phyloP scores from a whole-genome alignment of 1,140 invertebrate genomes.

The Zophobas atratus region DNA sequence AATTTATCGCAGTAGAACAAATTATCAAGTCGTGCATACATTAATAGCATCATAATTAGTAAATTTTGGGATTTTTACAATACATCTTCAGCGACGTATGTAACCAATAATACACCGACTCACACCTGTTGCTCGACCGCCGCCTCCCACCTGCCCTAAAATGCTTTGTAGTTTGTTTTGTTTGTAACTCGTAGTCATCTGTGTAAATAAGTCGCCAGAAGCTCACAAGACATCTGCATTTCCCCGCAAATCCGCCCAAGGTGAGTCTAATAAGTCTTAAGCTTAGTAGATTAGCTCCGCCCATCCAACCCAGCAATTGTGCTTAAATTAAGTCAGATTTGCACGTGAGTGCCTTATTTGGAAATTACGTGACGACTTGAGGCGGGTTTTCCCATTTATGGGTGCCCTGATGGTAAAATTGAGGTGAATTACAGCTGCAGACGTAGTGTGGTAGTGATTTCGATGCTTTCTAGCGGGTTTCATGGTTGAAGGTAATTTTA shows the following conservation, averaged over 20 bases:
- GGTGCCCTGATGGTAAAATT: background rate
- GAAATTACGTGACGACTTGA: background rate
- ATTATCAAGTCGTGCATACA: no score
- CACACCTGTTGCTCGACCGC: conserved; percentile 20
- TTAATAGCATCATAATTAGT: no score
- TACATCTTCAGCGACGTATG: background rate
- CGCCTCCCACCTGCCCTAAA: background rate
- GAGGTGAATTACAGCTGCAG: background rate
- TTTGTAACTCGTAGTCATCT: background rate
- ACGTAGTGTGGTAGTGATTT: background rate
- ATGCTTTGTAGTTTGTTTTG: background rate
- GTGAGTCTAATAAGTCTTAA: background rate
- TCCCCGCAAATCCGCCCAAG: background rate
- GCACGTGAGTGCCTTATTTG: conserved; percentile 26
- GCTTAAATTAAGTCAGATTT: background rate
- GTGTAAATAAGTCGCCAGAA: background rate
- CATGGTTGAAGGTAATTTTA: background rate
- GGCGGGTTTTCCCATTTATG: background rate
- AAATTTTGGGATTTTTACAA: no score
- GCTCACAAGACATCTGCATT: background rate
- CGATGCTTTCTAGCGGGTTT: background rate
- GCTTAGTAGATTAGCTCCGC: background rate
- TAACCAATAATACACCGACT: background rate
- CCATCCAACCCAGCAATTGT: background rate
- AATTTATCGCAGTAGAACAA: no score